Evolutionary conservation across 2,113 vertebrate genomes (phyloP), one percentile per base, ranked within the genome.

Genomic region (Sminthopsis crassicaudata): DNA sequence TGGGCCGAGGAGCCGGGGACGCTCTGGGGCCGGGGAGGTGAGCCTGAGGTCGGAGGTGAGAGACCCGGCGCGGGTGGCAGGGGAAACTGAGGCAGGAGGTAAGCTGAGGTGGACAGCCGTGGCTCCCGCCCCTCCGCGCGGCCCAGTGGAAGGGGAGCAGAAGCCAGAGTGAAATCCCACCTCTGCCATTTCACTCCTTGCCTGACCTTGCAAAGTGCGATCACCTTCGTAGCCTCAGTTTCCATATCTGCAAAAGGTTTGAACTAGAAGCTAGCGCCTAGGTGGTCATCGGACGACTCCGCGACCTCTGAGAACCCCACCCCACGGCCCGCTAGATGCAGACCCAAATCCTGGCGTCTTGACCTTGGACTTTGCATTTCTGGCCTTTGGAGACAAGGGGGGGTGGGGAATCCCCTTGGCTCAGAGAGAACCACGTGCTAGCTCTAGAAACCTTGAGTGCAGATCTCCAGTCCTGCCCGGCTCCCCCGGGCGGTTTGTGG

Each of bases 41-140:
- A 50, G 4, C 53, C 8, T 4, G 26, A 53, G 91, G 84, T 51
- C 12, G 4, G 36, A 76, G 46, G 3, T 54, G 57, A 96, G 54
- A 23, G n/a, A 90, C 57, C 67, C 91, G 46, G 57, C 91, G 46
- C 53, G 91, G 60, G 95, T 16, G 8, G 88, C 53, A 1, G 22
- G 94, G 46, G 94, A 96, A 96, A 97, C 96, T 90, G 95, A 96
- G 95, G 95, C 95, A 60, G 0, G 46, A 92, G 14, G 54, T 90
- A 57, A 53, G 14, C 67, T 2, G 27, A 22, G 10, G 0, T 2
- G 53, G 48, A 30, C 93, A 5, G n/a, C 54, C 8, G 46, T 10
- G 54, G n/a, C 53, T 46, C 8, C 0, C 11, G 90, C 53, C 23
- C 5, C 16, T 7, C 67, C 0, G n/a, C n/a, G 16, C n/a, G 1